Base-by-base conservation (phyloP, 2,113 vertebrate species). In the Leptodactylus fuscus region DNA sequence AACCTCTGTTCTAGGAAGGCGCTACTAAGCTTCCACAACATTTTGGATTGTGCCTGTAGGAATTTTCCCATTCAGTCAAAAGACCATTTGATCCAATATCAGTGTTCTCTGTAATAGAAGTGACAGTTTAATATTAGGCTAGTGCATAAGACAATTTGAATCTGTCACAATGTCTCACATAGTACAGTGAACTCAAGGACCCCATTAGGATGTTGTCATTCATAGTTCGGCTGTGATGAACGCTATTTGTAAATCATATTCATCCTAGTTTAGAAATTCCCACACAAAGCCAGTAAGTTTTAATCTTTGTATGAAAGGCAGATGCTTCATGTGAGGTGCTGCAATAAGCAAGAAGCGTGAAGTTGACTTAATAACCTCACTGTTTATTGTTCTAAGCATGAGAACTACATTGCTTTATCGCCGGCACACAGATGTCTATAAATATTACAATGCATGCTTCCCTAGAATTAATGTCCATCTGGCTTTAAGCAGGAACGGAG, bases 371-470 rank as follows among this genome's bases (percentile, higher is more conserved):
- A 76, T 76, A 76, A 20, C 38, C 36, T 48, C 62, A 11, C 8
- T 8, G 34, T 82, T 44, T 79, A 84, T 87, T 91, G 90, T 88
- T 73, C 55, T 87, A 87, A 87, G 22, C 87, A 85, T 13, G 38
- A 85, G 88, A 41, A 87, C 62, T 88, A 38, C n/a, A 74, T 70
- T 85, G 87, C 36, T 89, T 70, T 81, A 86, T 81, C 80, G 80
- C 38, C 69, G n/a, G 24, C 88, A 55, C 20, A 58, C 29, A 85
- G 87, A 0, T 62, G 85, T 76, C 49, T 89, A 27, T 87, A 89
- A 89, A 88, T 89, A 88, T 88, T 20, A 83, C 6, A 65, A 74
- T 49, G 48, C 12, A 81, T 87, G 15, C 69, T n/a, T 78, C 84
- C 51, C 18, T 24, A 84, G 65, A 87, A 51, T 38, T 18, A 67